Evolutionary conservation across 2,888 invertebrate species (phyloP).

Genomic region (Lithophane semibrunnea): DNA sequence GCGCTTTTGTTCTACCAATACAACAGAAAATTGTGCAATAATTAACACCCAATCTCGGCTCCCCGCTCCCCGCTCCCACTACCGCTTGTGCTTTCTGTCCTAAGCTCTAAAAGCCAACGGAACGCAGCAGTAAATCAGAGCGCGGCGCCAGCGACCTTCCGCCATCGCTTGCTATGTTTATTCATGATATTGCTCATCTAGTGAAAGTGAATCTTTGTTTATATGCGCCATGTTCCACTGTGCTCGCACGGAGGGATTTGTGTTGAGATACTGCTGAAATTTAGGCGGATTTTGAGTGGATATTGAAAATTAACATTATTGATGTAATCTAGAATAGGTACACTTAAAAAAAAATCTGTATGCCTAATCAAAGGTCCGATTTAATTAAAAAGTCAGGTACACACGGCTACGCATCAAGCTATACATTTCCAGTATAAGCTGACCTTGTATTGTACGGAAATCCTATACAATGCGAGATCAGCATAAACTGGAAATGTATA

Average conservation of each 20-base stretch:
- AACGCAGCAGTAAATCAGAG: slow-evolving; percentile 84
- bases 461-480: too few relatives aligned
- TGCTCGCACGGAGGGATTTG: slow-evolving; percentile 18
- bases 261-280: slow-evolving; percentile 1
- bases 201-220: slow-evolving; percentile 88
- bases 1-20: too few relatives aligned
- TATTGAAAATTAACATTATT: not conserved
- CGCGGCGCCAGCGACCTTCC: slow-evolving; percentile 80
- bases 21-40: not conserved
- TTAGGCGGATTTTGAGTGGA: not conserved
- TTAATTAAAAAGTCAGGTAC: not conserved
- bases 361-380: too few relatives aligned
- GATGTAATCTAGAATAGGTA: not conserved
- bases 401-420: too few relatives aligned
- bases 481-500: too few relatives aligned
- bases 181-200: slow-evolving; percentile 89
- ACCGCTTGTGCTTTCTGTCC: slow-evolving; percentile 47
- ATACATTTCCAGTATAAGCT: too few relatives aligned
- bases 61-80: slow-evolving; percentile 39
- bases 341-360: not conserved
- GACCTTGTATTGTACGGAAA: too few relatives aligned
- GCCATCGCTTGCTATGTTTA: slow-evolving; percentile 87
- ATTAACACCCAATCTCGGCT: not conserved
- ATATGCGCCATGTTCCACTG: slow-evolving; percentile 57
- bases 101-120: slow-evolving; percentile 65